Conservation (phyloP, 2,113 vertebrate genomes). For the Pterocles orientalis region DNA sequence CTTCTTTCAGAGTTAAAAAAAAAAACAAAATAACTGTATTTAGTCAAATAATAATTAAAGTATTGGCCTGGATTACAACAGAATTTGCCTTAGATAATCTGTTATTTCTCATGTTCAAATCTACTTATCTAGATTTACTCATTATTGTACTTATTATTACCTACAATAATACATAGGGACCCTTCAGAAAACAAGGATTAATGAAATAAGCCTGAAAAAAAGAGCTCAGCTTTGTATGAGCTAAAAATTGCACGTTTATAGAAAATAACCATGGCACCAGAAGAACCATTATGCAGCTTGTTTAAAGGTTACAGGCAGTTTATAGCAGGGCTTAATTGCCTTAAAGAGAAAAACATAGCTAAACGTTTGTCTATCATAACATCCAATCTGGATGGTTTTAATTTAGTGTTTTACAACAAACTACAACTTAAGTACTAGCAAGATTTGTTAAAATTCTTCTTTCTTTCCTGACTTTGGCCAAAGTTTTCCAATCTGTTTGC, state of each 20-base stretch:
- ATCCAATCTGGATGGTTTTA: background rate
- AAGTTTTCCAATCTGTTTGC: background rate
- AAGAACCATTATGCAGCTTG: conserved; percentile 7
- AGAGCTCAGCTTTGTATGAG: background rate
- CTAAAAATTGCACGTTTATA: background rate
- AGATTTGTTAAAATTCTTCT: background rate
- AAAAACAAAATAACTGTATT: background rate
- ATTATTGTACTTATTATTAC: background rate
- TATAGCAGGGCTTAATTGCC: conserved; percentile 30
- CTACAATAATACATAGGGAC: background rate
- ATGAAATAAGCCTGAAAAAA: background rate
- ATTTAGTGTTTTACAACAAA: background rate
- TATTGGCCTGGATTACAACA: background rate
- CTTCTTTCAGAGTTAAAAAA: too few relatives aligned
- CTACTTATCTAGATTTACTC: background rate
- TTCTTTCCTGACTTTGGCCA: background rate
- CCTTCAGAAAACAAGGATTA: background rate
- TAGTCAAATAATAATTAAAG: background rate
- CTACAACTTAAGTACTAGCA: background rate
- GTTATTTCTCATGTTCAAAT: background rate
- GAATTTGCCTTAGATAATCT: background rate
- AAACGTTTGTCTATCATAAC: background rate
- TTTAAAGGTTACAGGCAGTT: conserved; percentile 57
- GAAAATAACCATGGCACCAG: background rate
- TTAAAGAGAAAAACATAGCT: conserved; percentile 26